Evolutionary conservation across 1,140 invertebrate species (phyloP), one percentile per base, ranked within the genome.

Genomic region (Panagrolaimus sp.): DNA sequence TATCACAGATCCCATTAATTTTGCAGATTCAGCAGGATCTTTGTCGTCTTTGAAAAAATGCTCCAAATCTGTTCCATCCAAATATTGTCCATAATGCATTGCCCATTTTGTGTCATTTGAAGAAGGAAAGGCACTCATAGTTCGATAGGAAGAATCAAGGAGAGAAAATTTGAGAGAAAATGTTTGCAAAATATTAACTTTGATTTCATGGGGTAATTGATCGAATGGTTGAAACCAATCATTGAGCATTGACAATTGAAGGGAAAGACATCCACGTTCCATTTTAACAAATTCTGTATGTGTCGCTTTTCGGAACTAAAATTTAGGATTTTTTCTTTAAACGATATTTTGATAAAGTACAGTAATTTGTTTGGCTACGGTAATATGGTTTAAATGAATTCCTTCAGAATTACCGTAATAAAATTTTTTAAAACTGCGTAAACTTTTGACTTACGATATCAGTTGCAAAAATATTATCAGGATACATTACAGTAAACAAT

Each of bases 211-310:
- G 32, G 28, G 28, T 3, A 76, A 43, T n/a, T 67, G 28, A 64
- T 78, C 65, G 43, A 76, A 76, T 8, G 69, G 74, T 43, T 79
- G 77, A 32, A 79, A 76, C 47, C 76, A 76, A 63, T 76, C 75
- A 48, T 72, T 75, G n/a, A 73, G 21, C 75, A 75, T 77, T 21
- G 69, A 77, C 21, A 52, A 69, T 77, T 77, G 77, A 43, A 76
- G 65, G n/a, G 72, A 76, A 26, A 76, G 66, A 45, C 75, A 76
- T 48, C 75, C 75, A 12, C 75, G 69, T 67, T 76, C 75, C 75
- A 76, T 76, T 63, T 76, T 78, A 14, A 76, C 72, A 69, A 79
- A 73, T 64, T 76, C 75, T 47, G 76, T 65, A 52, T 79, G 76
- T 43, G 47, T 76, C 4, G 79, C 77, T 28, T 76, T 17, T 46